A percentile compares a stretch with the other conserved stretches of the same genome.
Evolutionary conservation across 53 echinoderm and acorn worm genomes (phyloP).

Genomic region (Arbacia lixula): DNA sequence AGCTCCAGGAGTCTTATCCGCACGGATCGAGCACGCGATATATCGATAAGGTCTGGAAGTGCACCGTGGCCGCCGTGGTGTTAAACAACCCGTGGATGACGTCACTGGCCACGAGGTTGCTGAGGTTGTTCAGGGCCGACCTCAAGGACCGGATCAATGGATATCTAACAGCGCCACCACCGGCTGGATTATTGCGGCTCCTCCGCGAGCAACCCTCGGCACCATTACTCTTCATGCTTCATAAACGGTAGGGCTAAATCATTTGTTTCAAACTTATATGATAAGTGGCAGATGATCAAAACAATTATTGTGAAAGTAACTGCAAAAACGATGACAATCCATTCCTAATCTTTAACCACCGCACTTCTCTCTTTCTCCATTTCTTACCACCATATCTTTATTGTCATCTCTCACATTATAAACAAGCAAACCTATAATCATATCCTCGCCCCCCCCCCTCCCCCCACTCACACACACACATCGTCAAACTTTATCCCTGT

Average conservation of each 20-base stretch:
- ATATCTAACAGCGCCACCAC: slow-evolving; percentile 65
- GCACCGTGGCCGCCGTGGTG: slow-evolving; percentile 39
- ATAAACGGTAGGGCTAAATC: slow-evolving; percentile 53
- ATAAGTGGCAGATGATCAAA: too few relatives aligned
- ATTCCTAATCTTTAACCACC: too few relatives aligned
- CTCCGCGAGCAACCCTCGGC: slow-evolving; percentile 79
- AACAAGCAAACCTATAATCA: too few relatives aligned
- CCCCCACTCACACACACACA: too few relatives aligned
- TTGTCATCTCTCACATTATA: too few relatives aligned
- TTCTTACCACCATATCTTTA: too few relatives aligned
- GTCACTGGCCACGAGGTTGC: slow-evolving; percentile 36
- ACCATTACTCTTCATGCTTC: slow-evolving; percentile 69
- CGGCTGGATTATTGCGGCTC: slow-evolving; percentile 54
- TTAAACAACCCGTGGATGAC: slow-evolving; percentile 56
- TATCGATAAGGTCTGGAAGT: slow-evolving; percentile 65
- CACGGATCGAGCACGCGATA: slow-evolving; percentile 64
- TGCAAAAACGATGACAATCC: too few relatives aligned
- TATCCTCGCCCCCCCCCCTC: too few relatives aligned
- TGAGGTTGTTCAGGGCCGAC: slow-evolving; percentile 42
- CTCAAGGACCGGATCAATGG: slow-evolving; percentile 64
- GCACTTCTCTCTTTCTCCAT: too few relatives aligned
- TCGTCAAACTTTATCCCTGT: too few relatives aligned
- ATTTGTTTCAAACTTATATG: too few relatives aligned
- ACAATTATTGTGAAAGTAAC: too few relatives aligned
- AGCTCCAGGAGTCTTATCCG: slow-evolving; percentile 71